Percentiles rank a stretch among this genome's conserved stretches.
phyloP scores from a whole-genome alignment of 2,888 invertebrate genomes.

The Pogonocherus hispidulus region DNA sequence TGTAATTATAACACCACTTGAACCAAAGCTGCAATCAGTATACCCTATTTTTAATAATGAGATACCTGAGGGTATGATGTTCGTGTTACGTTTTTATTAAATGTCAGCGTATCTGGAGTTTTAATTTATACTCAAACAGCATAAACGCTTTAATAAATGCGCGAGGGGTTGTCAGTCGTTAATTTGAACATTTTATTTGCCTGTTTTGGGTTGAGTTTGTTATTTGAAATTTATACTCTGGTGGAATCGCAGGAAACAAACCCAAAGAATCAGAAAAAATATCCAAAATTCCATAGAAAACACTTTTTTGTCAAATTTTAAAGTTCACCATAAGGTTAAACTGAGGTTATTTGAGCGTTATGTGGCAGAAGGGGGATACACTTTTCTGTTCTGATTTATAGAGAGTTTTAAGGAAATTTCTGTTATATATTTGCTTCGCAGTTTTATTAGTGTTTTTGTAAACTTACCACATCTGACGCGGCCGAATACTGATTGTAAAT shows the following conservation, averaged over 20 bases:
- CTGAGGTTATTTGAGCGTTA: too few species aligned
- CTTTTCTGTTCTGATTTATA: too few species aligned
- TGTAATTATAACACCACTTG: slow-evolving; percentile 9
- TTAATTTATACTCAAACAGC: slow-evolving; percentile 19
- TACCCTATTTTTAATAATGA: background rate
- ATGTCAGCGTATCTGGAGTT: slow-evolving; percentile 17
- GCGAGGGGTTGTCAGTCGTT: background rate
- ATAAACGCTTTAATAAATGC: slow-evolving; percentile 3
- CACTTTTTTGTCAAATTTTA: too few species aligned
- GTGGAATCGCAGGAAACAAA: too few species aligned
- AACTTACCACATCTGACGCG: slow-evolving; percentile 90
- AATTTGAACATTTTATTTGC: background rate
- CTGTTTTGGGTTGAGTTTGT: background rate
- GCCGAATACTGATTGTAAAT: slow-evolving; percentile 85
- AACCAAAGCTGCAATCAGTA: slow-evolving; percentile 6
- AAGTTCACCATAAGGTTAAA: too few species aligned
- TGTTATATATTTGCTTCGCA: too few species aligned
- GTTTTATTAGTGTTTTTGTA: background rate
- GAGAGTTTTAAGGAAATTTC: too few species aligned
- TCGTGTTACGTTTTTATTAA: slow-evolving; percentile 21
- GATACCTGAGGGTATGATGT: slow-evolving; percentile 9
- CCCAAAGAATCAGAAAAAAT: too few species aligned
- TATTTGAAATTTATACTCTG: too few species aligned
- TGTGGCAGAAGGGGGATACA: too few species aligned
- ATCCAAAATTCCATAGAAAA: background rate